Evolutionary conservation across 30 jellyfish, hydroid and myxozoan genomes (phyloP).

Genomic region (Hydractinia symbiolongicarpus): DNA sequence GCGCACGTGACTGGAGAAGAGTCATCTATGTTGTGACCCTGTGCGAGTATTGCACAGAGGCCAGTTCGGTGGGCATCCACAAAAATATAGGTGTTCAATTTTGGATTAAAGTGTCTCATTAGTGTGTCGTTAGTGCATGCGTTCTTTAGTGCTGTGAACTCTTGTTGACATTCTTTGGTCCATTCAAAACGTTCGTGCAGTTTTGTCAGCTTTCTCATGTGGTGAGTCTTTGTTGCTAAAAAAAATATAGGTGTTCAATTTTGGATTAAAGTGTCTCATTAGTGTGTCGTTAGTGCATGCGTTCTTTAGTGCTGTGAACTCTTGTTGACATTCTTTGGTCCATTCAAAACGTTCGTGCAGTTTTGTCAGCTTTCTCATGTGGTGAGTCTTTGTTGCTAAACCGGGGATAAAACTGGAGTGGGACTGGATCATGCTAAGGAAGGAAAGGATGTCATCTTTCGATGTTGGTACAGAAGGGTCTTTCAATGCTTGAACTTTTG

Average conservation of each 20-base stretch:
- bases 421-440: constrained; percentile 28
- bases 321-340: constrained; percentile 26
- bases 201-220: constrained; percentile 25
- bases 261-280: not conserved
- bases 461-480: constrained; percentile 14
- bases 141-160: constrained; percentile 8
- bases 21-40: constrained; percentile 11
- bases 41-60: constrained; percentile 29
- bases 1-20: constrained; percentile 55
- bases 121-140: too few species aligned
- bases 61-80: constrained; percentile 28
- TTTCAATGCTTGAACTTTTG: constrained; percentile 4
- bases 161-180: constrained; percentile 26
- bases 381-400: constrained; percentile 44
- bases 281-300: too few species aligned
- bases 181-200: not conserved
- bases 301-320: constrained; percentile 8
- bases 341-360: not conserved
- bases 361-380: constrained; percentile 25
- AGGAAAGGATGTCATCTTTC: constrained; percentile 11
- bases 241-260: too few species aligned
- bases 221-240: constrained; percentile 44
- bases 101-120: constrained; percentile 24
- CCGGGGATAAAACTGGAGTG: constrained; percentile 27
- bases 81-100: not conserved